These are phyloP conservation scores for Tapirus indicus DNA, from an alignment of 2,797 vertebrate species.

Conservation along the genomic window DNA sequence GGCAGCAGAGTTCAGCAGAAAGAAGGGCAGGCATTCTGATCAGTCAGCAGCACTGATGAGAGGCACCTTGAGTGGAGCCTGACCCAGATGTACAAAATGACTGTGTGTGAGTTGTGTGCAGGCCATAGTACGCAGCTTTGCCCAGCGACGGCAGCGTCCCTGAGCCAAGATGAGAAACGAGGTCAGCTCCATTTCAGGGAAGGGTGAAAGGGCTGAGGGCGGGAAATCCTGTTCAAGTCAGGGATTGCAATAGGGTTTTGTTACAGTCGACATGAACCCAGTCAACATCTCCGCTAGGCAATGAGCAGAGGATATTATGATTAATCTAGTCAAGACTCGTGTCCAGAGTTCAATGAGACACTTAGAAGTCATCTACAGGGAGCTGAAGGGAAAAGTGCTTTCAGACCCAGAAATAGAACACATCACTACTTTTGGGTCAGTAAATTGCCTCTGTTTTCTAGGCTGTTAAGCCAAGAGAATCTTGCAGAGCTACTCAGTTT, in stretches of 20 bases:
- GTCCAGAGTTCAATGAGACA: not conserved
- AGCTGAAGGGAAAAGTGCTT: not conserved
- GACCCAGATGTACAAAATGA: not conserved
- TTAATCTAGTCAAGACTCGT: conserved; percentile 15
- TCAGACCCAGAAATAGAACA: not conserved
- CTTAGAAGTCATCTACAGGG: not conserved
- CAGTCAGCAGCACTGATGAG: not conserved
- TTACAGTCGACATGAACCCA: conserved; percentile 28
- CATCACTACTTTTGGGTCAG: not conserved
- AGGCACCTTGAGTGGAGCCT: not conserved
- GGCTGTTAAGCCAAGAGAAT: not conserved
- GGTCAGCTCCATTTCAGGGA: conserved; percentile 48
- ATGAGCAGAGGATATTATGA: not conserved
- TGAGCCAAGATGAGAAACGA: conserved; percentile 63
- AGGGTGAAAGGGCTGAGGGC: conserved; percentile 16
- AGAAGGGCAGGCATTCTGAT: not conserved
- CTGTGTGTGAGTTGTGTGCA: not conserved
- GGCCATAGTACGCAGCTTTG: not conserved
- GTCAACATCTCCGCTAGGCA: not conserved
- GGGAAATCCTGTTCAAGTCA: conserved; percentile 60
- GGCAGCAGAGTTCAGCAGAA: not conserved
- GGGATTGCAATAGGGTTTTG: conserved; percentile 45
- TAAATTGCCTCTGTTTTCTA: not conserved
- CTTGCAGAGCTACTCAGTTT: conserved; percentile 23
- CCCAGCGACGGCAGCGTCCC: not conserved